Conservation (phyloP, 2,888 invertebrate species). For the Drosophila quinaria region DNA sequence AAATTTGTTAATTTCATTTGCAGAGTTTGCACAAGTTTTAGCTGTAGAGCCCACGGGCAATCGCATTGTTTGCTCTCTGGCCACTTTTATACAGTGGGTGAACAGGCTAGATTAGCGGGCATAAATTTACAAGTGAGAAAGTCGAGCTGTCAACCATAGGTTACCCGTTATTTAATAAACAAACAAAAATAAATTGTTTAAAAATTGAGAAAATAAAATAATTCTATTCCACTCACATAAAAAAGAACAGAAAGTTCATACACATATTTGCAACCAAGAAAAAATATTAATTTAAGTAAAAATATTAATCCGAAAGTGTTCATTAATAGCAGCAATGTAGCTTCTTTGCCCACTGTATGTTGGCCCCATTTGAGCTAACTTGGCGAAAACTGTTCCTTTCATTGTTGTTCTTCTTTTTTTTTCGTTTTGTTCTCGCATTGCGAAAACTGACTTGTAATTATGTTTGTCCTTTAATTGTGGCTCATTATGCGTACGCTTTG, state of each 20-base stretch:
- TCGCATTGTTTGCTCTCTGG: conserved; percentile 49
- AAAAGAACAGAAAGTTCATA: neutral
- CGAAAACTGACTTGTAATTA: conserved; percentile 68
- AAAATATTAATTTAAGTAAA: neutral
- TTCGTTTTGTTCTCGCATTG: conserved; percentile 34
- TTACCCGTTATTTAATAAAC: too few relatives aligned
- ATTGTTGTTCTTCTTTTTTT: conserved; percentile 3
- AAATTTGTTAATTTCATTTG: conserved; percentile 79
- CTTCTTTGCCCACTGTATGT: neutral
- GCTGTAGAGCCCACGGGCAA: conserved; percentile 13
- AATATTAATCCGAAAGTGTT: too few relatives aligned
- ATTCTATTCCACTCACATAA: neutral
- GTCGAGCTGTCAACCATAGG: too few relatives aligned
- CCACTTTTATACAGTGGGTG: conserved; percentile 1
- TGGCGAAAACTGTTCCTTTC: conserved; percentile 16
- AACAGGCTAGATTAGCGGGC: neutral
- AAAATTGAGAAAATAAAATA: neutral
- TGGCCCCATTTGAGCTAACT: conserved; percentile 7
- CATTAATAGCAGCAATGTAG: neutral
- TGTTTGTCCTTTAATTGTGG: conserved; percentile 79
- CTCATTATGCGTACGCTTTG: conserved; percentile 77
- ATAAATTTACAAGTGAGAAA: too few relatives aligned
- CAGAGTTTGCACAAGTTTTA: conserved; percentile 70
- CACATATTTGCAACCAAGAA: neutral
- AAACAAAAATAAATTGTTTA: too few relatives aligned